A percentile compares a stretch with the other conserved stretches of the same genome.
These are phyloP conservation scores for Diceros bicornis DNA, from an alignment of 2,797 vertebrate genomes.

Conservation along the genomic window DNA sequence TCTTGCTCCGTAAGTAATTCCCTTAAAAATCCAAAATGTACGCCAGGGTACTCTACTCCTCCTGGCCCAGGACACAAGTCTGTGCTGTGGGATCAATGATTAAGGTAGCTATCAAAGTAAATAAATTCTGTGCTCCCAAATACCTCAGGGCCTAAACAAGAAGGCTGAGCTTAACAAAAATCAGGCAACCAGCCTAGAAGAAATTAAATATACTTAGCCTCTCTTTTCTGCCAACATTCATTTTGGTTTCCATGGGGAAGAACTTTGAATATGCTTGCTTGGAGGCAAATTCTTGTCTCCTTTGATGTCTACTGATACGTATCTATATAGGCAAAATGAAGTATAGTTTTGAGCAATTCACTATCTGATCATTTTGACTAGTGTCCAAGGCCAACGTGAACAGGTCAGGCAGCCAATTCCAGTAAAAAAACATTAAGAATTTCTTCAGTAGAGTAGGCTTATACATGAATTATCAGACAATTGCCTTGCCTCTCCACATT, in stretches of 20 bases:
- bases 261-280: neutral
- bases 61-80: neutral
- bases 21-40: slow-evolving; percentile 43
- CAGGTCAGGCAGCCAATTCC: neutral
- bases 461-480: neutral
- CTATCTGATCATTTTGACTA: neutral
- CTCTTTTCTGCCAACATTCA: slow-evolving; percentile 26
- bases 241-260: slow-evolving; percentile 29
- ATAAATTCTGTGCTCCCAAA: slow-evolving; percentile 22
- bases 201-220: slow-evolving; percentile 38
- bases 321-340: neutral
- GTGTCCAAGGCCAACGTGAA: neutral
- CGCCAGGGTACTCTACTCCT: neutral
- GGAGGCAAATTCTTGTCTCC: slow-evolving; percentile 42
- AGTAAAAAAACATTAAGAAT: neutral
- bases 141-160: neutral
- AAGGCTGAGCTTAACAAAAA: slow-evolving; percentile 42
- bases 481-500: neutral
- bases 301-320: neutral
- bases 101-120: neutral
- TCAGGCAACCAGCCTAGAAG: slow-evolving; percentile 51
- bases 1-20: neutral
- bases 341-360: neutral
- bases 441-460: neutral
- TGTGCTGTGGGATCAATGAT: neutral